Conservation (phyloP, 2,888 invertebrate genomes). For the Troides helena region DNA sequence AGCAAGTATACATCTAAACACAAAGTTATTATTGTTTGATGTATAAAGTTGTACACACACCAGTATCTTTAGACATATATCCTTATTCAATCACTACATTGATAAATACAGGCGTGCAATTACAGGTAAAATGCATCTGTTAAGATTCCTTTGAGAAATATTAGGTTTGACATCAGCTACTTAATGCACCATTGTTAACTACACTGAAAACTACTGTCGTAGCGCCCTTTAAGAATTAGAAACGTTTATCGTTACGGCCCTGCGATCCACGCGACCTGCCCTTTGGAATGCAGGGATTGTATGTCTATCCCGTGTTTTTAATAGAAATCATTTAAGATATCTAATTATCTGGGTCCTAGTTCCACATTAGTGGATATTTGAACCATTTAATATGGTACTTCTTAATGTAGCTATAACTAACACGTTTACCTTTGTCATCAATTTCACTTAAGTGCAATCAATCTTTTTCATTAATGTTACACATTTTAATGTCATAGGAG, state of each 20-base stretch:
- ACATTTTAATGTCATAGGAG: too few species aligned
- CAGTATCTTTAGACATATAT: not conserved
- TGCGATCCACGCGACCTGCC: constrained; percentile 46
- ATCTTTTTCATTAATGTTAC: too few species aligned
- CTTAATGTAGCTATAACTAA: not conserved
- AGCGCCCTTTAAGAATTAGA: constrained; percentile 68
- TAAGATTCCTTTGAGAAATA: constrained; percentile 21
- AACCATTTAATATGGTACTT: not conserved
- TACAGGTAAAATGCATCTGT: constrained; percentile 1
- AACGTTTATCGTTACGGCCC: constrained; percentile 55
- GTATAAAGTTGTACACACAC: not conserved
- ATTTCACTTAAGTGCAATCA: too few species aligned
- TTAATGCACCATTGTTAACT: constrained; percentile 43
- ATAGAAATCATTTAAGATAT: constrained; percentile 51
- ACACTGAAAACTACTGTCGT: constrained; percentile 53
- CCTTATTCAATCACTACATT: not conserved
- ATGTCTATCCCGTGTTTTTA: constrained; percentile 62
- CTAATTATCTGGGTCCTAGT: constrained; percentile 36
- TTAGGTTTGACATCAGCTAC: constrained; percentile 33
- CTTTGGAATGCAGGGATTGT: constrained; percentile 61
- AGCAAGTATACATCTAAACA: too few species aligned
- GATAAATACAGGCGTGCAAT: not conserved
- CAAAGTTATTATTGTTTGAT: not conserved
- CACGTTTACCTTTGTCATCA: not conserved
- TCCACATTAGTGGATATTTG: not conserved